Evolutionary conservation across 2,797 vertebrate species (phyloP), one percentile per base, ranked within the genome.

Genomic region (Arrhamphus sclerolepis): DNA sequence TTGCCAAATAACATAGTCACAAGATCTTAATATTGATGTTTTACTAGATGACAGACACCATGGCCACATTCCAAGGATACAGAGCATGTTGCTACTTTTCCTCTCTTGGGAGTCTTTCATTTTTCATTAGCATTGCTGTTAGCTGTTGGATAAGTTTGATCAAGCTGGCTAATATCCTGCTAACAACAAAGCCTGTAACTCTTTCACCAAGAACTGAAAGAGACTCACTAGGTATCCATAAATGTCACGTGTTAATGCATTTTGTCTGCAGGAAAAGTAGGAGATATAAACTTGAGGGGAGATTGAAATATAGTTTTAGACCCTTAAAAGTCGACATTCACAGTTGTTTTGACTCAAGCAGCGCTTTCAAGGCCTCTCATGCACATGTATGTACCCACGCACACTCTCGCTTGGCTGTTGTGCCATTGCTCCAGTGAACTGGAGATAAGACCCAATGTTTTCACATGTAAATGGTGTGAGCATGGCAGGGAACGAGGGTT

Each of bases 391-490:
- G 50, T 49, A 70, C 24, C 17, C 57, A 46, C 64, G 61, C 7
- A 34, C 81, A 62, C 72, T 13, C 75, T 80, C 53, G 58, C 73
- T 85, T 81, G 80, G 87, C 81, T 78, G 75, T 41, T 61, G 84
- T 78, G 70, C 86, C 87, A 77, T 77, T 78, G 83, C 87, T 84
- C 77, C 83, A 87, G 88, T 79, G 86, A 84, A 65, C 87, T 88
- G 85, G 63, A 85, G 90, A 92, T 92, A 92, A 92, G 90, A 84
- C 84, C 75, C 64, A 28, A 66, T 78, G 89, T 90, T 91, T 92
- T 92, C 89, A 88, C 84, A 93, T 93, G 91, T 89, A 92, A 92
- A 92, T 93, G 76, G 50, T 46, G 77, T 46, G 62, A 70, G 84
- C 41, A 50, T 62, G 78, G 80, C 80, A 56, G 79, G 70, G 76